These are phyloP conservation scores for Megaustenia siamemsis DNA, from an alignment of 2,888 invertebrate genomes.

Conservation along the genomic window DNA sequence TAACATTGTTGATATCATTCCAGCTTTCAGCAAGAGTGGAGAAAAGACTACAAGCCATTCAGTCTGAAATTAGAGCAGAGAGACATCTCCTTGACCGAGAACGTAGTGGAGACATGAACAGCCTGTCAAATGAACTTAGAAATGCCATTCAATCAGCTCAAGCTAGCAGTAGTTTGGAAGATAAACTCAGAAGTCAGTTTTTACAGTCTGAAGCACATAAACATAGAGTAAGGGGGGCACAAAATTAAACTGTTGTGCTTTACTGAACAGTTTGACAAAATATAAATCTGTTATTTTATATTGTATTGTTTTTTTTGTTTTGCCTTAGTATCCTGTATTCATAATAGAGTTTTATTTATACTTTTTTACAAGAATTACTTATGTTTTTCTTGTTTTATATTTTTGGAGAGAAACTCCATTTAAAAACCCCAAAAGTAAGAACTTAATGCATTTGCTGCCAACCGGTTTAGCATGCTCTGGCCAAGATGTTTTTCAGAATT, in stretches of 20 bases:
- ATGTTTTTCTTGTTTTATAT: too few species aligned
- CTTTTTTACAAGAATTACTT: too few species aligned
- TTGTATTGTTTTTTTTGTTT: too few species aligned
- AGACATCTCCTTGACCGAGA: conserved; percentile 63
- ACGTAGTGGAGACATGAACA: conserved; percentile 66
- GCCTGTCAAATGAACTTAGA: conserved; percentile 71
- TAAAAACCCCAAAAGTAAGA: too few species aligned
- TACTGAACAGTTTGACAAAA: too few species aligned
- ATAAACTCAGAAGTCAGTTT: conserved; percentile 64
- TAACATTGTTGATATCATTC: conserved; percentile 24
- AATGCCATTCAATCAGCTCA: conserved; percentile 49
- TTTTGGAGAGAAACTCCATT: too few species aligned
- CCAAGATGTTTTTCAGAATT: too few species aligned
- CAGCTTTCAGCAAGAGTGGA: conserved; percentile 74
- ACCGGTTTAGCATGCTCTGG: too few species aligned
- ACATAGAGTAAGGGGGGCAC: conserved; percentile 66
- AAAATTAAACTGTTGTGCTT: neutral
- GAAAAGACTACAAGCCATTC: conserved; percentile 71
- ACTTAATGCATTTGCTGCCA: too few species aligned
- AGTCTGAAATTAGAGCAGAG: conserved; percentile 73
- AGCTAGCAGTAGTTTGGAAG: conserved; percentile 58
- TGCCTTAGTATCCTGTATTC: too few species aligned
- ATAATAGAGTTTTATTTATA: too few species aligned
- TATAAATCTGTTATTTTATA: too few species aligned
- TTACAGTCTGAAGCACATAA: conserved; percentile 68